Conservation (phyloP, 2,888 invertebrate genomes). For the Criorhina ranunculi region DNA sequence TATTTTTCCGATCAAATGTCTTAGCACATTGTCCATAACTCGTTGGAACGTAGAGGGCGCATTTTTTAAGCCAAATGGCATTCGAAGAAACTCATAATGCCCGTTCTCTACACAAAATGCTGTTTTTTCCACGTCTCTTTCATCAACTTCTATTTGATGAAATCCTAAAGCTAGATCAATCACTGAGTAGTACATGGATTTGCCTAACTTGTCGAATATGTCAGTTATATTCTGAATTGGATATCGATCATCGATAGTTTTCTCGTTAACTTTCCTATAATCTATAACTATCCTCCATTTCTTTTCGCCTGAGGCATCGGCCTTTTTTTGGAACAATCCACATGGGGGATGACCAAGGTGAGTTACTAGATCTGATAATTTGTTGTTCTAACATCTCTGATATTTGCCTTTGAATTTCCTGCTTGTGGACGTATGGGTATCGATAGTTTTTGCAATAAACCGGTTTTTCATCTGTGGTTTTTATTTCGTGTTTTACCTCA, state of each 20-base stretch:
- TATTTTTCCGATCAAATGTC: constrained; percentile 77
- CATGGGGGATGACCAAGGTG: constrained; percentile 68
- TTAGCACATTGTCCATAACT: constrained; percentile 81
- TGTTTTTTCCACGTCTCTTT: constrained; percentile 67
- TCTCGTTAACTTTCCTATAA: constrained; percentile 55
- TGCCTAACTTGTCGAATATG: constrained; percentile 56
- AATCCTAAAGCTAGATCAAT: constrained; percentile 72
- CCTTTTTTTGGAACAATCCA: constrained; percentile 72
- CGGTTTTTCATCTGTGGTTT: constrained; percentile 51
- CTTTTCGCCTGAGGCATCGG: constrained; percentile 52
- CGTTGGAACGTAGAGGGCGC: constrained; percentile 83
- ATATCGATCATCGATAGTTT: constrained; percentile 73
- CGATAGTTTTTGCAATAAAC: constrained; percentile 51
- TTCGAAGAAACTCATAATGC: constrained; percentile 72
- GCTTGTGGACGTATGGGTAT: constrained; percentile 61
- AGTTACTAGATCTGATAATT: constrained; percentile 57
- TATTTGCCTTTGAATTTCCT: constrained; percentile 64
- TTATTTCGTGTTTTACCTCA: constrained; percentile 48
- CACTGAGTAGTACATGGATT: constrained; percentile 66
- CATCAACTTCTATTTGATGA: constrained; percentile 71
- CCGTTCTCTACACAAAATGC: constrained; percentile 58
- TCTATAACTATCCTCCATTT: constrained; percentile 73
- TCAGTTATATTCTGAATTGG: constrained; percentile 71
- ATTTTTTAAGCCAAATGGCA: constrained; percentile 83
- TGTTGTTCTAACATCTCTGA: constrained; percentile 62